A percentile compares a stretch with the other conserved stretches of the same genome.
Conservation (phyloP, 35 echinoderm and acorn worm genomes). For the Diadema setosum region DNA sequence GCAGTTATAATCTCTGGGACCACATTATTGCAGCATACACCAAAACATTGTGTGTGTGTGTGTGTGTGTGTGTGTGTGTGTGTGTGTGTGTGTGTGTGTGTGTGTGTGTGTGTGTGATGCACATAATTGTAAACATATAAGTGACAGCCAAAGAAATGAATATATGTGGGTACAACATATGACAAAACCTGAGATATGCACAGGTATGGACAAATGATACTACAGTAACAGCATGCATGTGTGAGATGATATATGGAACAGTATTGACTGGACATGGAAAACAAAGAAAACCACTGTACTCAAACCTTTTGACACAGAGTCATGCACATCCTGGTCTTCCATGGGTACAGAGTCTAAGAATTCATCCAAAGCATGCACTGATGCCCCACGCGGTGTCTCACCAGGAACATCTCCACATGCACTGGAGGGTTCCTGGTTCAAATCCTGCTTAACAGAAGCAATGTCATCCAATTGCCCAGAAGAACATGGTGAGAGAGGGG, state of each 20-base stretch:
- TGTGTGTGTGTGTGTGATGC: too few relatives aligned
- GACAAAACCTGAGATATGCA: too few relatives aligned
- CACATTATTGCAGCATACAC: too few relatives aligned
- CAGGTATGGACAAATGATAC: too few relatives aligned
- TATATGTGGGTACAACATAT: too few relatives aligned
- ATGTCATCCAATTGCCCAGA: background rate
- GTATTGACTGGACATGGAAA: background rate
- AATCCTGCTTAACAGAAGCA: background rate
- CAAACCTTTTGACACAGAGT: background rate
- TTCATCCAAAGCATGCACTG: background rate
- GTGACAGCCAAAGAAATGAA: too few relatives aligned
- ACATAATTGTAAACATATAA: too few relatives aligned
- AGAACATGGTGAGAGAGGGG: background rate
- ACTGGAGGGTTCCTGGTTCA: background rate
- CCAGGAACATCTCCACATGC: background rate
- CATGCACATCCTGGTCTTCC: constrained; percentile 6
- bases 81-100: too few relatives aligned
- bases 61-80: too few relatives aligned
- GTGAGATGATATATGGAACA: background rate
- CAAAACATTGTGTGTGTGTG: too few relatives aligned
- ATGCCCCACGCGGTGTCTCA: background rate
- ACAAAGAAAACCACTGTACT: constrained; percentile 5
- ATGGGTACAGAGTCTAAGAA: background rate
- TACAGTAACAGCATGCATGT: too few relatives aligned
- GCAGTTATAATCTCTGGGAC: too few relatives aligned